Evolutionary conservation across 2,888 invertebrate species (phyloP), one percentile per base, ranked within the genome.

Genomic region (Ophioninae sp.): DNA sequence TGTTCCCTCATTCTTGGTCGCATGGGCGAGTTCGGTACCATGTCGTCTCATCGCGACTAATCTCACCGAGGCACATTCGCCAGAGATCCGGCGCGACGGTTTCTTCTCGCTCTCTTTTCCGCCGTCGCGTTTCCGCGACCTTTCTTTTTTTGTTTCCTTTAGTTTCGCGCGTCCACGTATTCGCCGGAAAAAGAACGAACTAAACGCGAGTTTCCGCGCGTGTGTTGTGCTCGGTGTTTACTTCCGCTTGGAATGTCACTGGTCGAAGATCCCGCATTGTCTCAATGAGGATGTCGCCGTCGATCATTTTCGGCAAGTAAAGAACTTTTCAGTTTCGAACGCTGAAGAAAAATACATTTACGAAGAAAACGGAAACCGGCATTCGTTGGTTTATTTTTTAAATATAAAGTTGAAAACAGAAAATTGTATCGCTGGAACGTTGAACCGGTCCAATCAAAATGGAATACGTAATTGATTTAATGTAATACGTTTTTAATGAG

Each of bases 231-330:
- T 57, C 17, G 67, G 61, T 68, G 64, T 59, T 64, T 67, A 80
- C 72, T 77, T 64, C 17, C 59, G 77, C 74, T 80, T 87, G 85
- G 85, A 86, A 86, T 87, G 87, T 82, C 82, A 83, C 84, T 85
- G 81, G 75, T 79, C 65, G 82, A 82, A 81, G 82, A 79, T 82
- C 69, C 37, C 62, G 84, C 72, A 79, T 75, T 69, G 79, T 81
- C 70, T 81, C 78, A 80, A 81, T 85, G 87, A 89, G 82, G 85
- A 90, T 90, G 89, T 86, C 87, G 81, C 81, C 88, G 84, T 74
- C 84, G 79, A 77, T 59, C 44, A 75, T 86, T 82, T 83, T 89
- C 57, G 88, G 90, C 89, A 88, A 90, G 90, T 89, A 64, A 77
- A 65, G 30, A 50, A 50, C 50, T 13, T 50, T 50, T 13, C 50